These are phyloP conservation scores for Carposina sasakii DNA, from an alignment of 1,140 invertebrate genomes.

Conservation along the genomic window DNA sequence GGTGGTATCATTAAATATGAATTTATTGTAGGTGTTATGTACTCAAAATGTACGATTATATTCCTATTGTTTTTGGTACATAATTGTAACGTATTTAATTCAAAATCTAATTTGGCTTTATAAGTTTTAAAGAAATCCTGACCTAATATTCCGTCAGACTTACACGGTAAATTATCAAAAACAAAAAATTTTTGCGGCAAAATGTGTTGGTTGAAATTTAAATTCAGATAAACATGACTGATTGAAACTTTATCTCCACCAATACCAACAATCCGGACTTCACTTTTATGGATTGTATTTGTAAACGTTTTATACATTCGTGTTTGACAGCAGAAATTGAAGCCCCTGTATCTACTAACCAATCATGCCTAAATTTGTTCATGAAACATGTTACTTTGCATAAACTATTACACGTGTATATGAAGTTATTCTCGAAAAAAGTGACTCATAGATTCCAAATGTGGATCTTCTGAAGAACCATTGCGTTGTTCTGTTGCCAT, in stretches of 20 bases:
- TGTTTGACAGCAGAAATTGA: not conserved
- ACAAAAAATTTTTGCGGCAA: not conserved
- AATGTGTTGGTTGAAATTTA: not conserved
- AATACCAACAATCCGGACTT: not conserved
- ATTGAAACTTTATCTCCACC: not conserved
- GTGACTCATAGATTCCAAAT: not conserved
- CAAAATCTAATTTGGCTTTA: not conserved
- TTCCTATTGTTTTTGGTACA: not conserved
- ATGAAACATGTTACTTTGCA: not conserved
- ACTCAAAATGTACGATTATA: not conserved
- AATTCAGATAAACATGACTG: not conserved
- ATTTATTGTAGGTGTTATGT: not conserved
- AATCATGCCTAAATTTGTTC: not conserved
- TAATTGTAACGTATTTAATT: not conserved
- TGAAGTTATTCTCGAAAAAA: slow-evolving; percentile 3
- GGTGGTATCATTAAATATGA: not conserved
- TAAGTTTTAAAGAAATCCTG: not conserved
- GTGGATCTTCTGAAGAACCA: no score
- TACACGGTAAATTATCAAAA: not conserved
- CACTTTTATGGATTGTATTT: not conserved
- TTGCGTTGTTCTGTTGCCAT: no score
- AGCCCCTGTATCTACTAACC: not conserved
- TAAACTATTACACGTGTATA: not conserved
- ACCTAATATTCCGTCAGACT: not conserved
- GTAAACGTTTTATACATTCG: not conserved